Base-by-base conservation (phyloP, 2,113 vertebrate species). In the Salvator merianae region DNA sequence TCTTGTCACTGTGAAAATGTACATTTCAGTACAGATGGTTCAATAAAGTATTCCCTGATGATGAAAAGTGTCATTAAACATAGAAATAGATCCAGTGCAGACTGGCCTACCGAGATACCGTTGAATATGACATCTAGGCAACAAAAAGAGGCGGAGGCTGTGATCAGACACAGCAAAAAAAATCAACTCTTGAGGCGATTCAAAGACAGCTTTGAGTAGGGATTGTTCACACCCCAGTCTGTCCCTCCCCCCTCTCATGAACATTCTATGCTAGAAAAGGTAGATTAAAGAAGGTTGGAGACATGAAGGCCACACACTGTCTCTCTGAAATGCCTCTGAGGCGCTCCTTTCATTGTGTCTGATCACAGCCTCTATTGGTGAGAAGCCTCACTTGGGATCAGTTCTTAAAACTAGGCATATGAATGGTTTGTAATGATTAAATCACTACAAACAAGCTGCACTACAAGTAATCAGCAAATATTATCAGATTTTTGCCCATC, bases 31-130 rank as follows among this genome's bases (percentile, higher is more conserved):
- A 86, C 92, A 93, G 89, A 50, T 80, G 47, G 85, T 86, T 84
- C 91, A 89, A 83, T 81, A 89, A 91, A 90, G 92, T 86, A 90
- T 88, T 94, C 91, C 80, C 47, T 32, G 66, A 59, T 91, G 92
- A 93, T 94, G 93, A 95, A 95, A 95, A 93, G 92, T 74, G 91
- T 86, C 93, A 93, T 96, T 96, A 96, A 96, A 96, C 96, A 96
- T 95, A 96, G 96, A 95, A 96, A 91, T 90, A 95, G 94, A 95
- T 94, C 93, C 94, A 90, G 88, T 90, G 94, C 85, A 83, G 65
- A 72, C 84, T 89, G 94, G 92, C 89, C 93, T 93, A 90, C 82
- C 5, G 90, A 95, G 92, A 93, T 92, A 92, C 90, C 89, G 82
- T 62, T 0, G 24, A 86, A 93, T 87, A 69, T 88, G 90, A 81